Percentiles rank a stretch among this genome's conserved stretches.
Evolutionary conservation across 1,140 invertebrate species (phyloP).

Genomic region (Leptinotarsa lineolata): DNA sequence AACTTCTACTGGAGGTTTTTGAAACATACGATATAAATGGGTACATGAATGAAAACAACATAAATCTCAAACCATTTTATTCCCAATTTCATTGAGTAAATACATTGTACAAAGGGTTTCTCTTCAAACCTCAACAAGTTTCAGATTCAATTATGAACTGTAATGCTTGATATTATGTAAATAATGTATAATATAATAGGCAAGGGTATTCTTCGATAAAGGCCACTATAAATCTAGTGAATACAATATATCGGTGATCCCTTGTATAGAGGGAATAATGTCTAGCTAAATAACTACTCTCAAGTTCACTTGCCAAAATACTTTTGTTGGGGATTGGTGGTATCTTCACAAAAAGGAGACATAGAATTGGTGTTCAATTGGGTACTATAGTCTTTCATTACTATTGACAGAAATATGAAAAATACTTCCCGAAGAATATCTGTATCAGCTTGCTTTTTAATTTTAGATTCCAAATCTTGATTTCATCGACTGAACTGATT

Average conservation of each 20-base stretch:
- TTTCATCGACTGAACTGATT: too few species aligned
- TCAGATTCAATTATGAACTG: conserved; percentile 23
- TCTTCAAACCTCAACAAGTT: conserved; percentile 17
- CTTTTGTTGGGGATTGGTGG: background rate
- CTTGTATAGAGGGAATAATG: conserved; percentile 47
- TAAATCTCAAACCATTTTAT: conserved; percentile 32
- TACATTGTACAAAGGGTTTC: conserved; percentile 36
- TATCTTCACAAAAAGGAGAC: background rate
- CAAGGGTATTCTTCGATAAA: conserved; percentile 36
- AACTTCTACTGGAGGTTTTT: background rate
- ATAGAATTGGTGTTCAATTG: background rate
- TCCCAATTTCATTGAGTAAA: conserved; percentile 32
- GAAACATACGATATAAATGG: background rate
- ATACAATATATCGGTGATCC: conserved; percentile 36
- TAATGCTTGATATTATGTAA: conserved; percentile 21
- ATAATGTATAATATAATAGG: conserved; percentile 32
- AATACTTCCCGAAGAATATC: too few species aligned
- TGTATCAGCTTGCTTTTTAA: too few species aligned
- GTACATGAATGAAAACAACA: background rate
- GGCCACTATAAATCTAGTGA: conserved; percentile 45
- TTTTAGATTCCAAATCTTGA: too few species aligned
- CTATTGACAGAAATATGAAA: too few species aligned
- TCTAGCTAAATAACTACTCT: conserved; percentile 45
- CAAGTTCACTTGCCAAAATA: conserved; percentile 45
- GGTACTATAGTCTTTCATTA: too few species aligned